Evolutionary conservation across 1,140 invertebrate genomes (phyloP).

Genomic region (Drosophila malerkotliana): DNA sequence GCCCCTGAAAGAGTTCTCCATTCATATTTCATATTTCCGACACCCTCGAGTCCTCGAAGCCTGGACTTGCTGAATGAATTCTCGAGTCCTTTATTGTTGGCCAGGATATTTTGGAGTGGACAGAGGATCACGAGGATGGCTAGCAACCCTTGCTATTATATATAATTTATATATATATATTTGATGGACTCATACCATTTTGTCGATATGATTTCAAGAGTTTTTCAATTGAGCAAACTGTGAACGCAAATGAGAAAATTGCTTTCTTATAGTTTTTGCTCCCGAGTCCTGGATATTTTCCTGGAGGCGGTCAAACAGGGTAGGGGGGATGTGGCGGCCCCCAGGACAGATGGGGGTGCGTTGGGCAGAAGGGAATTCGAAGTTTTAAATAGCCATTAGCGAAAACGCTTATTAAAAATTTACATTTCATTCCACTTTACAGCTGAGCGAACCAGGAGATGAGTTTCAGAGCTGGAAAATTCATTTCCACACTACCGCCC

Average conservation of each 20-base stretch:
- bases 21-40: conserved; percentile 40
- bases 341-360: not conserved
- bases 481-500: conserved; percentile 50
- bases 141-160: conserved; percentile 39
- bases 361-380: conserved; percentile 54
- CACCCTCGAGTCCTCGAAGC: conserved; percentile 12
- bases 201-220: conserved; percentile 45
- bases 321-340: not conserved
- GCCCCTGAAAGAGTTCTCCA: conserved; percentile 4
- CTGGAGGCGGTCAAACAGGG: conserved; percentile 11
- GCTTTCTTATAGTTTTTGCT: conserved; percentile 67
- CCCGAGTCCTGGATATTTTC: conserved; percentile 16
- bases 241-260: conserved; percentile 66
- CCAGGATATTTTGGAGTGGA: conserved; percentile 29
- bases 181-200: not conserved
- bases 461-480: conserved; percentile 57
- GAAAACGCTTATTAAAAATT: conserved; percentile 84
- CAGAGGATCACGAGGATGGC: conserved; percentile 24
- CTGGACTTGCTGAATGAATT: conserved; percentile 25
- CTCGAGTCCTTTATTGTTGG: conserved; percentile 41
- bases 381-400: conserved; percentile 84
- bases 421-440: conserved; percentile 83
- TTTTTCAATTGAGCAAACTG: conserved; percentile 63
- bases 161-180: not conserved
- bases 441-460: conserved; percentile 68